Conservation (phyloP, 2,888 invertebrate genomes). For the Spatulosminthurus flaviceps region DNA sequence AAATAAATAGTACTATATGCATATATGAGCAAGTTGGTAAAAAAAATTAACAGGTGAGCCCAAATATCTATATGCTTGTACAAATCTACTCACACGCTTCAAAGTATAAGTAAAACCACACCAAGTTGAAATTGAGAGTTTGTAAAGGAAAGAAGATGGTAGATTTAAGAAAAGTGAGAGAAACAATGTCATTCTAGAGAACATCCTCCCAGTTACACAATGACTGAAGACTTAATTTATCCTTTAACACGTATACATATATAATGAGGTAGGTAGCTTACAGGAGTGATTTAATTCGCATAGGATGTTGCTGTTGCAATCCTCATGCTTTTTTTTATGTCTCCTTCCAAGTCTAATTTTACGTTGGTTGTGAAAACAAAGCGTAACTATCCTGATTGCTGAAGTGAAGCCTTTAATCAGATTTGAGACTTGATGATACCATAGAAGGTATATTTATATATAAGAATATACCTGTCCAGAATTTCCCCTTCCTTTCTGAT, state of each 20-base stretch:
- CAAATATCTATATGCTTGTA: neutral
- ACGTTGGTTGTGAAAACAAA: neutral
- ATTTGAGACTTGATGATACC: too few species aligned
- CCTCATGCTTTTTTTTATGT: too few species aligned
- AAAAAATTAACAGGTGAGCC: neutral
- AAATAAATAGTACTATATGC: neutral
- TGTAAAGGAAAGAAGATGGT: too few species aligned
- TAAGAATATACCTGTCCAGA: neutral
- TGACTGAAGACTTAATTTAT: neutral
- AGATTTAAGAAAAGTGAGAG: too few species aligned
- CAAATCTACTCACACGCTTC: conserved; percentile 4
- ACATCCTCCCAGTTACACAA: too few species aligned
- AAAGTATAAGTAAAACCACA: neutral
- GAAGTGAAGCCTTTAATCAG: conserved; percentile 21
- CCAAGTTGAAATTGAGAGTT: neutral
- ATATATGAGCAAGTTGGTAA: neutral
- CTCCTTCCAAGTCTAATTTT: neutral
- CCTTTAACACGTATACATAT: neutral
- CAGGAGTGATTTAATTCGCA: too few species aligned
- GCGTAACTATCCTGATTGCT: neutral
- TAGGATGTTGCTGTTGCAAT: too few species aligned
- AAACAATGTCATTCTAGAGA: too few species aligned
- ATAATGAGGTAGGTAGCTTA: too few species aligned
- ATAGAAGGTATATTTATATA: too few species aligned
- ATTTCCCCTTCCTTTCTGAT: neutral